Evolutionary conservation across 1,140 invertebrate genomes (phyloP).

Genomic region (Zaprionus davidi): DNA sequence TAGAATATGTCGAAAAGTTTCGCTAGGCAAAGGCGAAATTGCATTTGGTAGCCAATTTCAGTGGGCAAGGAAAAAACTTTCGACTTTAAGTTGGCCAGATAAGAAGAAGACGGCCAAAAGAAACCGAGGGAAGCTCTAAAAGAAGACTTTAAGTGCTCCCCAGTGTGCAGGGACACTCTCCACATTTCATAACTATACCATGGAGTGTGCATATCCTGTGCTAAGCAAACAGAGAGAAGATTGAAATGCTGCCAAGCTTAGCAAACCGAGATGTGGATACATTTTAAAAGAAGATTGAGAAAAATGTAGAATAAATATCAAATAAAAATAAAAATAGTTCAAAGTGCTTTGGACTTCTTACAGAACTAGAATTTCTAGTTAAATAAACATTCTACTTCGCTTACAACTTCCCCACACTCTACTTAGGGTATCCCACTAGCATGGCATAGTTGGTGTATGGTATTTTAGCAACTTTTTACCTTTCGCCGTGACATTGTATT

Average conservation of each 20-base stretch:
- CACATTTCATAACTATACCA: background rate
- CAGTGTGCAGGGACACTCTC: conserved; percentile 11
- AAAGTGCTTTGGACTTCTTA: background rate
- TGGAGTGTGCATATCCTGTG: conserved; percentile 1
- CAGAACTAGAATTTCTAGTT: background rate
- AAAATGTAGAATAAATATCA: conserved; percentile 1
- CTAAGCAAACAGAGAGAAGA: background rate
- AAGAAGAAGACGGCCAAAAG: conserved; percentile 35
- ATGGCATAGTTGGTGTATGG: background rate
- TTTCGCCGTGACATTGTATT: conserved; percentile 31
- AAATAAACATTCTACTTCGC: no score
- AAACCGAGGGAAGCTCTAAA: conserved; percentile 10
- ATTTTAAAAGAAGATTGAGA: background rate
- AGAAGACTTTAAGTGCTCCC: conserved; percentile 50
- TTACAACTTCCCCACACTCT: background rate
- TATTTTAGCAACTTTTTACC: conserved; percentile 35
- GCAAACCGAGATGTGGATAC: background rate
- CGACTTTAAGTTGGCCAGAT: conserved; percentile 60
- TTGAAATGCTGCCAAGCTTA: background rate
- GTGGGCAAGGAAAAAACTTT: conserved; percentile 37
- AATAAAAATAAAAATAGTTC: background rate
- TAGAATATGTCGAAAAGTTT: conserved; percentile 37
- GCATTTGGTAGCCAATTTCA: conserved; percentile 73
- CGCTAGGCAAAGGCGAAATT: conserved; percentile 53
- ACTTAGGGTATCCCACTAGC: background rate